phyloP scores from a whole-genome alignment of 2,113 vertebrate species.

The Eonycteris spelaea region DNA sequence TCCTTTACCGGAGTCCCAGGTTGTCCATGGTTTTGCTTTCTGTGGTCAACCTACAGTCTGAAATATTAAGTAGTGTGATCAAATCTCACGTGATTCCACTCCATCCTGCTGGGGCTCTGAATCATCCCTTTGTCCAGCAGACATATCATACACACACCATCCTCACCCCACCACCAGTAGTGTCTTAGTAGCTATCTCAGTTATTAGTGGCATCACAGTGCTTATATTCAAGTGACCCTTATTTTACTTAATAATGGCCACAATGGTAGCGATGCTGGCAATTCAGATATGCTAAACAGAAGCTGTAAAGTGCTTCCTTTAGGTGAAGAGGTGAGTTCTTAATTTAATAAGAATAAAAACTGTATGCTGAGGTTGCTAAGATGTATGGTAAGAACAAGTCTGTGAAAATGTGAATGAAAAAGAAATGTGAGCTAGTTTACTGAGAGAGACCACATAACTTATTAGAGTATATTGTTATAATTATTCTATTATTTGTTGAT shows the following conservation, averaged over 20 bases:
- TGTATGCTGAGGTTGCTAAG: not conserved
- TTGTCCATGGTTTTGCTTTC: not conserved
- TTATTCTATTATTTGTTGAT: not conserved
- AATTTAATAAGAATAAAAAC: not conserved
- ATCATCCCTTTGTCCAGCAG: not conserved
- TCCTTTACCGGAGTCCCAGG: not conserved
- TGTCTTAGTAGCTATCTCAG: not conserved
- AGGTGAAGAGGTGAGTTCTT: not conserved
- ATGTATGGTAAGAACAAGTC: not conserved
- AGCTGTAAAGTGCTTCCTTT: not conserved
- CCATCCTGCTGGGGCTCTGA: not conserved
- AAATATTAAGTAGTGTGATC: not conserved
- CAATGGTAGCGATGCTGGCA: not conserved
- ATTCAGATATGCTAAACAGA: not conserved
- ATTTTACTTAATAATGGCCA: not conserved
- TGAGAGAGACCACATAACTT: not conserved
- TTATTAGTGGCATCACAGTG: not conserved
- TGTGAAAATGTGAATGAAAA: not conserved
- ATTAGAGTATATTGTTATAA: not conserved
- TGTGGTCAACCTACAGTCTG: not conserved
- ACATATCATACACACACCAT: too few species aligned
- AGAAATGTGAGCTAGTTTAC: not conserved
- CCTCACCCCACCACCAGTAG: not conserved
- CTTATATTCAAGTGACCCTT: not conserved
- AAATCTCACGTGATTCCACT: not conserved